Evolutionary conservation across 35 echinoderm and acorn worm genomes (phyloP).

Genomic region (Apostichopus parvimensis): DNA sequence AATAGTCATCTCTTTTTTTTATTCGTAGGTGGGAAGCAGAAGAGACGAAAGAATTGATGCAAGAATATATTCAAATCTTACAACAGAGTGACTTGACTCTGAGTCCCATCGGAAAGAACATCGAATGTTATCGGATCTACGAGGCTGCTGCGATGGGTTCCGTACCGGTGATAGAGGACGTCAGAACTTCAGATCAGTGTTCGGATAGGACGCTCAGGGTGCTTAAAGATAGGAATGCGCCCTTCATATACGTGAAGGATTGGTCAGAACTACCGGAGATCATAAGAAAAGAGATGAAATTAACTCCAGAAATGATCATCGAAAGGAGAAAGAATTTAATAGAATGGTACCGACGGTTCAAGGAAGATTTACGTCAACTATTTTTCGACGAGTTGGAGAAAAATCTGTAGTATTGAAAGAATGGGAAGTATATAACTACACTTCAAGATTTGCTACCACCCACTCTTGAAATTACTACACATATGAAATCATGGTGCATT

Average conservation of each 20-base stretch:
- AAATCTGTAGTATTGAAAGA: constrained; percentile 10
- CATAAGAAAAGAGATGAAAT: constrained; percentile 63
- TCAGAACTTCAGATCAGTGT: constrained; percentile 74
- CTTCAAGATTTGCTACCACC: no score
- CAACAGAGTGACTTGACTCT: constrained; percentile 93
- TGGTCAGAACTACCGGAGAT: constrained; percentile 83
- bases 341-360: constrained; percentile 82
- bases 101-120: constrained; percentile 87
- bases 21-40: constrained; percentile 78
- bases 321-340: constrained; percentile 74
- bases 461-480: no score
- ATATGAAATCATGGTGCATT: no score
- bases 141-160: constrained; percentile 88
- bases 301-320: constrained; percentile 64
- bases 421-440: not conserved
- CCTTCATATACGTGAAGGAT: constrained; percentile 91
- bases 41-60: constrained; percentile 68
- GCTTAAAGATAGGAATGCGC: constrained; percentile 71
- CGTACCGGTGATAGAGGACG: constrained; percentile 90
- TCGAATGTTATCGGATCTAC: constrained; percentile 91
- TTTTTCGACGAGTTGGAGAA: constrained; percentile 63
- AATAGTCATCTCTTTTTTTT: constrained; percentile 5
- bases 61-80: constrained; percentile 72
- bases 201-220: constrained; percentile 65
- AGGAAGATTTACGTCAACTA: constrained; percentile 63